phyloP scores from a whole-genome alignment of 2,113 vertebrate genomes.

The Coreoperca whiteheadi region DNA sequence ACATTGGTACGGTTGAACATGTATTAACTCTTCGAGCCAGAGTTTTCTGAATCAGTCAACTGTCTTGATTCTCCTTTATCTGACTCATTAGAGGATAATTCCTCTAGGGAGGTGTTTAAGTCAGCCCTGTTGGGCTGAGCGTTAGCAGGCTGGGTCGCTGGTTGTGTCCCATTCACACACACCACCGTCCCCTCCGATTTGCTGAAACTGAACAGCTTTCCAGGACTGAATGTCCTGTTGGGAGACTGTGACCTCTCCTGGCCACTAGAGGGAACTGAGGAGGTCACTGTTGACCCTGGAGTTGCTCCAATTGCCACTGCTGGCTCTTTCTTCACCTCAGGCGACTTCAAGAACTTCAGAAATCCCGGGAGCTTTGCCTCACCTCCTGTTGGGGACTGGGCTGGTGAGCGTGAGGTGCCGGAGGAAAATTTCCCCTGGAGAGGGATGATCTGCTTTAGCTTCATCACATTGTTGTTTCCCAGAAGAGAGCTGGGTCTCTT shows the following conservation, averaged over 20 bases:
- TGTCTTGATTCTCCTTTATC: conserved; percentile 73
- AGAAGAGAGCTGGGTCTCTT: conserved; percentile 92
- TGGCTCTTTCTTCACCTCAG: conserved; percentile 86
- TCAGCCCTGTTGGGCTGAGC: conserved; percentile 76
- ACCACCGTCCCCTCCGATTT: conserved; percentile 82
- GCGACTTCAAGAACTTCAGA: conserved; percentile 92
- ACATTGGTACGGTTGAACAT: conserved; percentile 2
- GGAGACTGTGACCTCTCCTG: conserved; percentile 91
- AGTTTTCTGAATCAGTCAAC: conserved; percentile 65
- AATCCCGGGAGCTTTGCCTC: conserved; percentile 93
- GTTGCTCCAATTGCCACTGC: conserved; percentile 56
- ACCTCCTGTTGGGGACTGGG: conserved; percentile 87
- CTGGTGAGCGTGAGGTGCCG: conserved; percentile 81
- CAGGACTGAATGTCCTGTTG: conserved; percentile 91
- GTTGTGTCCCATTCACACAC: conserved; percentile 85
- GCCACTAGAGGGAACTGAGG: conserved; percentile 44
- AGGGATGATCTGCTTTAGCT: conserved; percentile 95
- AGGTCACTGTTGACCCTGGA: conserved; percentile 58
- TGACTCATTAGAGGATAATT: conserved; percentile 70
- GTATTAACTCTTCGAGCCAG: conserved; percentile 70
- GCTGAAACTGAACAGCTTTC: conserved; percentile 92
- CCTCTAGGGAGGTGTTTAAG: conserved; percentile 72
- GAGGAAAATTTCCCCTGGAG: conserved; percentile 92
- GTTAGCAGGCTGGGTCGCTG: conserved; percentile 45
- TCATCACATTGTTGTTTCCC: conserved; percentile 94